Base-by-base conservation (phyloP, 2,113 vertebrate species). In the Oceanites oceanicus region DNA sequence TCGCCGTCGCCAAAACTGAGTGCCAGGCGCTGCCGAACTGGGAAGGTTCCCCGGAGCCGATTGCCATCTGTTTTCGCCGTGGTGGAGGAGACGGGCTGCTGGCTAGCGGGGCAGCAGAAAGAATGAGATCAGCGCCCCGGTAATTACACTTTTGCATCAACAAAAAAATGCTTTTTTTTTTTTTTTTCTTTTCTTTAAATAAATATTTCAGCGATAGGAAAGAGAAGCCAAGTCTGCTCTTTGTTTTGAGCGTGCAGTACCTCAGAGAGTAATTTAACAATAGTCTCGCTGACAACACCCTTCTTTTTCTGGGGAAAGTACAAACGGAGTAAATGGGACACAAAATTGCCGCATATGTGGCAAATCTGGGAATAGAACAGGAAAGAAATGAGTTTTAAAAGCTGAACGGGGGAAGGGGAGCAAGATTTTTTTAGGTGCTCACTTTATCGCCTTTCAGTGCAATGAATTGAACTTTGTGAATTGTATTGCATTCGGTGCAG, bases 401-500 rank as follows among this genome's bases (percentile, higher is more conserved):
- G 61, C 58, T 68, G 34, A 81, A 53, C 2, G 10, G 66, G 29
- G 44, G 27, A 76, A 74, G 22, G n/a, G 34, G 13, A 67, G 50
- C 26, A 58, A 52, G 38, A 14, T 56, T 15, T 16, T 44, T 67
- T 67, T 86, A 68, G 70, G 53, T 85, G 50, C 49, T 88, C 94
- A 38, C 65, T 96, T 96, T 63, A 85, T 77, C 5, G 7, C 70
- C 62, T 94, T 96, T 84, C 74, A 67, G 71, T 68, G 68, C 63
- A 92, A 93, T 92, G 53, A 73, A 76, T 94, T 86, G 55, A 97
- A 98, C 82, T 98, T 97, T 96, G 40, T 62, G n/a, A 56, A 47
- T 77, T 4, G 11, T 68, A 23, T 82, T 91, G 26, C 42, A 71
- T 79, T 75, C 11, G 12, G 49, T 84, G 27, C 55, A 88, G 70